Evolutionary conservation across 2,888 invertebrate genomes (phyloP), one percentile per base, ranked within the genome.

Genomic region (Hypomecis punctinalis): DNA sequence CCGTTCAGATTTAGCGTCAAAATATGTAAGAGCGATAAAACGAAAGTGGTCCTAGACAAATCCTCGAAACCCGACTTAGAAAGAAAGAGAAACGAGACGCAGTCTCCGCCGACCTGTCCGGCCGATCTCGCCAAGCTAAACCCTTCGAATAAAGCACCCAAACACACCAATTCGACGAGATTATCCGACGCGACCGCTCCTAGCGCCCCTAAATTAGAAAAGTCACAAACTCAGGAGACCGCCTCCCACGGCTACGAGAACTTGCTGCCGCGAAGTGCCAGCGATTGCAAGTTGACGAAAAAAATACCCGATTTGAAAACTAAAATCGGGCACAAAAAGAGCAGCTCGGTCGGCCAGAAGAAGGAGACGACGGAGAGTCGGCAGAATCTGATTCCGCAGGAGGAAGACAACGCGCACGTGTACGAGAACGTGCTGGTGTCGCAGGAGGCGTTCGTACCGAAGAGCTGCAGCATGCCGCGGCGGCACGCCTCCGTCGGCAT

Each of bases 1-100:
- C 97, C 97, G 9, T 97, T 97, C 88, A 96, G 97, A 79, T 97
- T 97, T 86, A 97, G 97, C 83, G 94, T 97, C 60, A 96, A 96
- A 81, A 94, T 97, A 69, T 94, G 95, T 65, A 96, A 95, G 79
- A 95, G 95, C 60, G 96, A 96, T 70, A 96, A 96, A 83, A 94
- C 93, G 9, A 94, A 94, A 87, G 94, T 94, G 5, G 94, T 94
- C 57, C 90, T 95, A 40, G 95, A 95, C 68, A 94, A 94, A 74
- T 91, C 93, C 23, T 90, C 93, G 43, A 94, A 93, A 64, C 93
- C 91, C 75, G 92, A 93, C 77, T 70, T 89, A 56, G 92, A 91
- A 8, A 81, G 88, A 52, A 91, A 91, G 70, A 85, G 91, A 8
- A 83, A 79, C 61, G 91, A 90, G 6, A 67, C 70, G 5, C 56